Percentiles rank a stretch among this genome's conserved stretches.
Conservation (phyloP, 2,113 vertebrate genomes). For the Eclectus roratus region DNA sequence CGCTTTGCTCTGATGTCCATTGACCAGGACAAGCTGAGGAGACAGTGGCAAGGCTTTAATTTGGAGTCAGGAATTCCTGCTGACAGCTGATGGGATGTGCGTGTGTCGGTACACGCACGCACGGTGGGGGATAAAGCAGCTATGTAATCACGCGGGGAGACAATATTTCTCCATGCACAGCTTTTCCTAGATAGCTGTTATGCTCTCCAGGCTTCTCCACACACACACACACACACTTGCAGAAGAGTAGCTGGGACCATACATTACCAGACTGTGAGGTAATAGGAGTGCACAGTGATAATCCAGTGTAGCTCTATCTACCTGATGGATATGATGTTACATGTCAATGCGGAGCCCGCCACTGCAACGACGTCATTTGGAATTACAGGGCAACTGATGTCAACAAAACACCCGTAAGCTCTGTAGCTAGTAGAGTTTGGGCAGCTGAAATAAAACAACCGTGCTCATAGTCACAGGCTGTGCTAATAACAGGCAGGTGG, state of each 20-base stretch:
- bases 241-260: background rate
- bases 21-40: background rate
- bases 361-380: background rate
- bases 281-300: constrained; percentile 39
- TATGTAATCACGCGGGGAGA: fast-evolving
- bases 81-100: background rate
- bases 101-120: background rate
- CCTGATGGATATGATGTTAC: background rate
- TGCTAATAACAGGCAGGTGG: background rate
- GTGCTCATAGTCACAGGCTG: background rate
- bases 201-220: background rate
- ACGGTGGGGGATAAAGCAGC: background rate
- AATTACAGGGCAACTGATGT: background rate
- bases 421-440: background rate
- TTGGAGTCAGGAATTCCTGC: constrained; percentile 1
- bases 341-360: background rate
- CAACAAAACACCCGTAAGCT: background rate
- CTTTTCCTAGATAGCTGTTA: constrained; percentile 13
- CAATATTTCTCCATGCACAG: background rate
- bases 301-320: constrained; percentile 51
- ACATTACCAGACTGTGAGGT: constrained; percentile 70
- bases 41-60: background rate
- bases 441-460: background rate
- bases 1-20: background rate
- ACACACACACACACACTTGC: background rate